Conservation (phyloP, 2,888 invertebrate species). For the Acrocyrtus sp. region DNA sequence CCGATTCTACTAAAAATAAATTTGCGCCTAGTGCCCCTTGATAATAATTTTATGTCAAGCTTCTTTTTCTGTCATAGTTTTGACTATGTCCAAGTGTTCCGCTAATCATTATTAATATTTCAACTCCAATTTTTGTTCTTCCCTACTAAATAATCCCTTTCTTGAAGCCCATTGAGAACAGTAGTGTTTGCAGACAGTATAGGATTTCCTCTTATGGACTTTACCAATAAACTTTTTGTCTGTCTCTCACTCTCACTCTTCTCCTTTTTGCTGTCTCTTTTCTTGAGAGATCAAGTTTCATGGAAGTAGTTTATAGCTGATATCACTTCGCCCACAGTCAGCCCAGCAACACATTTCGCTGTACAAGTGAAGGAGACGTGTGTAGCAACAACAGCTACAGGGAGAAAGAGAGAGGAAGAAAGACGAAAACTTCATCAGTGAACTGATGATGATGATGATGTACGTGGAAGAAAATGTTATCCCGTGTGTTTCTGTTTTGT, state of each 20-base stretch:
- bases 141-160: no score
- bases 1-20: no score
- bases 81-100: no score
- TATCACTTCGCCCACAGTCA: slow-evolving; percentile 31
- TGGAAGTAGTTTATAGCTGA: slow-evolving; percentile 34
- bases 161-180: no score
- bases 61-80: no score
- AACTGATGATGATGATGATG: slow-evolving; percentile 24
- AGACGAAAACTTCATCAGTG: not conserved
- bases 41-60: no score
- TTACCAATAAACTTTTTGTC: slow-evolving; percentile 36
- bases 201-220: slow-evolving; percentile 45
- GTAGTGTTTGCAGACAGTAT: no score
- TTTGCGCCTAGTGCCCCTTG: no score
- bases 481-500: not conserved
- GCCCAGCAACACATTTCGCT: not conserved
- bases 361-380: not conserved
- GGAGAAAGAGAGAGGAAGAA: slow-evolving; percentile 1
- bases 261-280: not conserved
- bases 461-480: slow-evolving; percentile 37
- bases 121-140: no score
- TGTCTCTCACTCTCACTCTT: no score
- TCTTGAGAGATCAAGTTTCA: slow-evolving; percentile 42
- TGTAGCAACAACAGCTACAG: slow-evolving; percentile 14
- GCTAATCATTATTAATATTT: no score